A percentile compares a stretch with the other conserved stretches of the same genome.
Conservation (phyloP, 1,140 invertebrate species). For the Heliconius hermathena region DNA sequence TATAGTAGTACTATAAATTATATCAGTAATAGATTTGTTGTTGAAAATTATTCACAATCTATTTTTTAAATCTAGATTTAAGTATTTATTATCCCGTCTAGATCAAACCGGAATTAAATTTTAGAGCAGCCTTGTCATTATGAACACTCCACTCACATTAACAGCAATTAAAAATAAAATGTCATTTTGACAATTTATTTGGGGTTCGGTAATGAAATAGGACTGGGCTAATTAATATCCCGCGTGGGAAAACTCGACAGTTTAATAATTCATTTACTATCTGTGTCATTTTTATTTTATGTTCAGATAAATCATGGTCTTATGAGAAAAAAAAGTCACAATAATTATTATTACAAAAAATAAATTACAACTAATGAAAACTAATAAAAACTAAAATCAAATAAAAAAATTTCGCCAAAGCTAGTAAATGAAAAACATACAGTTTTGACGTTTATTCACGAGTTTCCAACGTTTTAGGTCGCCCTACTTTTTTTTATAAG, state of each 20-base stretch:
- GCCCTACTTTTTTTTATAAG: slow-evolving; percentile 14
- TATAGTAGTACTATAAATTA: too few relatives aligned
- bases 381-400: not conserved
- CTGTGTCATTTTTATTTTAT: too few relatives aligned
- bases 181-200: not conserved
- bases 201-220: not conserved
- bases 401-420: not conserved
- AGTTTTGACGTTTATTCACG: not conserved
- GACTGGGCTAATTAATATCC: not conserved
- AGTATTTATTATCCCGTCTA: not conserved
- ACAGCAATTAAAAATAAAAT: not conserved
- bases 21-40: too few relatives aligned
- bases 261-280: not conserved
- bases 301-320: too few relatives aligned
- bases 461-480: not conserved
- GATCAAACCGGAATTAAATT: not conserved
- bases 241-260: not conserved
- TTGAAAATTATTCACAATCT: too few relatives aligned
- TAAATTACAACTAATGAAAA: too few relatives aligned
- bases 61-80: not conserved
- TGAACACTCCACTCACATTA: not conserved
- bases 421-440: not conserved
- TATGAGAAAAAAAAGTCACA: too few relatives aligned
- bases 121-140: not conserved
- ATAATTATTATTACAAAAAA: too few relatives aligned